phyloP scores from a whole-genome alignment of 2,113 vertebrate species.

The Pogona vitticeps region DNA sequence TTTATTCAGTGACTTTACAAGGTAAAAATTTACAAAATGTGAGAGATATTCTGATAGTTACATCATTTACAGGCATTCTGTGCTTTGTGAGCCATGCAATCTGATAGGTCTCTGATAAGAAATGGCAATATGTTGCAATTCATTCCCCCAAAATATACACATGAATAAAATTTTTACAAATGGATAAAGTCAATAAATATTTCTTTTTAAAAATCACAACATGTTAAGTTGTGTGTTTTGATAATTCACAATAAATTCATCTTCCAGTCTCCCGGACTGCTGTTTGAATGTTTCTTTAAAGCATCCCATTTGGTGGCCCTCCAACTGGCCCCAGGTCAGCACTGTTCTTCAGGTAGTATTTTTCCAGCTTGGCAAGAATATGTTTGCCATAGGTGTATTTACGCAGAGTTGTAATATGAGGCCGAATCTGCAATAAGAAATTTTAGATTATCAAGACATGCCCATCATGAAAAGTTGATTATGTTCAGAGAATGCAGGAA shows the following conservation, averaged over 20 bases:
- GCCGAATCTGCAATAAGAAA: conserved; percentile 85
- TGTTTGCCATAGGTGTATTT: conserved; percentile 99
- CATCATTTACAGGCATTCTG: conserved; percentile 94
- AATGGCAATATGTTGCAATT: conserved; percentile 78
- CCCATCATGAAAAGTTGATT: background rate
- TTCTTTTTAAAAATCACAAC: conserved; percentile 76
- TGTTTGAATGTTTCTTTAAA: conserved; percentile 73
- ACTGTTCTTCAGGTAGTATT: conserved; percentile 99
- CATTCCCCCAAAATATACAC: conserved; percentile 83
- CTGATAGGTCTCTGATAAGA: conserved; percentile 80
- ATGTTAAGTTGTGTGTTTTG: conserved; percentile 87
- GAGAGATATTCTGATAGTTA: conserved; percentile 94
- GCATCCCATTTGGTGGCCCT: conserved; percentile 93
- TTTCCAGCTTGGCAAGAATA: conserved; percentile 97
- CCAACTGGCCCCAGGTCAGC: conserved; percentile 94
- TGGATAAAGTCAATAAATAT: conserved; percentile 87
- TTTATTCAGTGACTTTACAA: conserved; percentile 96
- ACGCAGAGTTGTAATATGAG: conserved; percentile 95
- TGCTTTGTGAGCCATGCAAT: conserved; percentile 89
- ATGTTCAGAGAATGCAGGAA: background rate
- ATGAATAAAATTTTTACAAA: conserved; percentile 86
- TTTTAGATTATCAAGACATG: background rate
- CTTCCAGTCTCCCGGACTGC: conserved; percentile 56
- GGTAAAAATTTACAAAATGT: conserved; percentile 99
- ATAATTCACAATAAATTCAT: conserved; percentile 80